Percentiles rank a stretch among this genome's conserved stretches.
Evolutionary conservation across 2,888 invertebrate species (phyloP).

Genomic region (Adelognathus sp.): DNA sequence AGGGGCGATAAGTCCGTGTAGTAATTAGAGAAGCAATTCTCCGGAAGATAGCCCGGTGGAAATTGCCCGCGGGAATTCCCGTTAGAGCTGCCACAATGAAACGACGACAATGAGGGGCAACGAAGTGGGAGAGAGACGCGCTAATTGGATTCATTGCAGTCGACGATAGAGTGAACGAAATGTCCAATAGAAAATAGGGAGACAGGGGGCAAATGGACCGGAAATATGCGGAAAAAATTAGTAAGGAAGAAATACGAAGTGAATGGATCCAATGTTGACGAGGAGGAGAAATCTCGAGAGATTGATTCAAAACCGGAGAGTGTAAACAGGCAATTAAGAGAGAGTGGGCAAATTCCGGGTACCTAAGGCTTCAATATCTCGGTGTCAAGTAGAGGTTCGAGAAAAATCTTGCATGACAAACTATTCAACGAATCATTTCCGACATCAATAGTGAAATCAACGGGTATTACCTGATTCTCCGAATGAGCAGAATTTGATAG

Average conservation of each 20-base stretch:
- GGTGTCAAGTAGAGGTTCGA: no score
- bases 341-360: no score
- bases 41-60: conserved; percentile 49
- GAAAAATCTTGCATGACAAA: no score
- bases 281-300: not conserved
- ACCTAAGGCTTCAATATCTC: no score
- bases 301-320: not conserved
- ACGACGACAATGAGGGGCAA: conserved; percentile 46
- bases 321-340: not conserved
- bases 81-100: conserved; percentile 45
- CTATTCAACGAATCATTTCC: no score
- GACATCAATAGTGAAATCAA: no score
- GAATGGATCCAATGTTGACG: not conserved
- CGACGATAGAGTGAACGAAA: conserved; percentile 14
- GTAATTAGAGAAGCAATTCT: conserved; percentile 66
- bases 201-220: not conserved
- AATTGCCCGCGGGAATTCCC: conserved; percentile 34
- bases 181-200: conserved; percentile 6
- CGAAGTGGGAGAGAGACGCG: conserved; percentile 9
- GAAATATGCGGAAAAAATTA: not conserved
- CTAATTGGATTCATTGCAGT: conserved; percentile 57
- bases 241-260: not conserved
- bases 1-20: conserved; percentile 65
- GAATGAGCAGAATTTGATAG: no score
- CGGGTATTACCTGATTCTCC: no score